A percentile compares a stretch with the other conserved stretches of the same genome.
phyloP scores from a whole-genome alignment of 1,140 invertebrate species.

The Sinella curviseta region DNA sequence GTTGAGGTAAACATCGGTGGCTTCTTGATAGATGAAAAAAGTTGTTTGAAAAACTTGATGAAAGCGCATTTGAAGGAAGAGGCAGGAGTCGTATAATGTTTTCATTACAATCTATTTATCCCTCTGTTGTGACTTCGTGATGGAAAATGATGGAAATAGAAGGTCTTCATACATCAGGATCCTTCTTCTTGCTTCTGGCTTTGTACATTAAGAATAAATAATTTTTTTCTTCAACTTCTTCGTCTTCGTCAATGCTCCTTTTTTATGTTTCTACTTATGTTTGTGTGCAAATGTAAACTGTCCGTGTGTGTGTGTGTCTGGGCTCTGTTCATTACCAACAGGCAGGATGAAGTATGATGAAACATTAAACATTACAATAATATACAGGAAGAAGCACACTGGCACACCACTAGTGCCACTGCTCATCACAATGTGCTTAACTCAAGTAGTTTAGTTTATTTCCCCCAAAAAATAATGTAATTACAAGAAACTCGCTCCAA shows the following conservation, averaged over 20 bases:
- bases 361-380: no score
- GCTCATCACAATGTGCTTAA: no score
- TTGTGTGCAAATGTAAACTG: constrained; percentile 1
- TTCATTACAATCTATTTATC: constrained; percentile 12
- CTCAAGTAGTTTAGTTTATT: background rate
- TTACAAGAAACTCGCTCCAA: no score
- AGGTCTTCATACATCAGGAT: background rate
- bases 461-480: no score
- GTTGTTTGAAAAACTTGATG: constrained; percentile 8
- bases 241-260: constrained; percentile 12
- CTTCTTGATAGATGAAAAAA: constrained; percentile 16
- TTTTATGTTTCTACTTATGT: background rate
- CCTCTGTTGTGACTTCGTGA: background rate
- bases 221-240: no score
- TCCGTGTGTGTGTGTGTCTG: background rate
- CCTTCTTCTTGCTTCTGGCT: background rate
- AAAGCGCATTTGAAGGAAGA: background rate
- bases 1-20: background rate
- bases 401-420: no score
- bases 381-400: no score
- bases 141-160: constrained; percentile 8
- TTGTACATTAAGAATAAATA: constrained; percentile 6
- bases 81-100: constrained; percentile 5
- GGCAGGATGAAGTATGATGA: no score
- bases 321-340: background rate